Conservation (phyloP, 1,140 invertebrate species). For the Dendrolimus punctatus region DNA sequence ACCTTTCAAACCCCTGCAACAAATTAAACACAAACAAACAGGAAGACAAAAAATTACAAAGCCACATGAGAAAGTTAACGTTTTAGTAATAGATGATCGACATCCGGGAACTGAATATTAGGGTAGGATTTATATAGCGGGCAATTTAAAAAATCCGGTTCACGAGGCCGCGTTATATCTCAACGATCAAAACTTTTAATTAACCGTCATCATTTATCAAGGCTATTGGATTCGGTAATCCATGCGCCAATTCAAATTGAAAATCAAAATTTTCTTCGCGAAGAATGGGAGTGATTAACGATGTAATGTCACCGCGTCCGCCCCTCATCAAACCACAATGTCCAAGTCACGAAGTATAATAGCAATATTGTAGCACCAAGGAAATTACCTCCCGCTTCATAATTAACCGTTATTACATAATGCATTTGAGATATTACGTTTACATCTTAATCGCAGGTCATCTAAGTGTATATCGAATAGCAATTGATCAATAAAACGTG, state of each 20-base stretch:
- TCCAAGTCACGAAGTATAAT: slow-evolving; percentile 59
- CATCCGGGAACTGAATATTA: slow-evolving; percentile 20
- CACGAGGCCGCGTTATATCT: slow-evolving; percentile 13
- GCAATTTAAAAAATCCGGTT: slow-evolving; percentile 10
- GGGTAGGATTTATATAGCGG: no score
- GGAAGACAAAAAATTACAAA: slow-evolving; percentile 33
- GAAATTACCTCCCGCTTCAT: slow-evolving; percentile 51
- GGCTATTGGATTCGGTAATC: slow-evolving; percentile 48
- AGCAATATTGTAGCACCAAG: slow-evolving; percentile 52
- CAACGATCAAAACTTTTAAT: slow-evolving; percentile 27
- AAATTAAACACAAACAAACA: slow-evolving; percentile 44
- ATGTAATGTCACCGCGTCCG: slow-evolving; percentile 40
- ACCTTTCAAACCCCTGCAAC: slow-evolving; percentile 19
- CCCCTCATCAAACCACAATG: slow-evolving; percentile 39
- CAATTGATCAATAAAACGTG: no score
- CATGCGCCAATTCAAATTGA: slow-evolving; percentile 44
- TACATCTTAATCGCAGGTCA: background rate
- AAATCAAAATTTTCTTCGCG: slow-evolving; percentile 58
- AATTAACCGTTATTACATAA: slow-evolving; percentile 48
- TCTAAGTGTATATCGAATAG: no score
- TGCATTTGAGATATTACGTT: slow-evolving; percentile 7
- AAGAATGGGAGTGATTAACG: slow-evolving; percentile 63
- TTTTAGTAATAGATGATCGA: slow-evolving; percentile 28
- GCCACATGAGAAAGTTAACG: slow-evolving; percentile 37
- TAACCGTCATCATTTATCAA: slow-evolving; percentile 46